These are phyloP conservation scores for Chloroceryle amazona DNA, from an alignment of 2,797 vertebrate species.

Conservation along the genomic window DNA sequence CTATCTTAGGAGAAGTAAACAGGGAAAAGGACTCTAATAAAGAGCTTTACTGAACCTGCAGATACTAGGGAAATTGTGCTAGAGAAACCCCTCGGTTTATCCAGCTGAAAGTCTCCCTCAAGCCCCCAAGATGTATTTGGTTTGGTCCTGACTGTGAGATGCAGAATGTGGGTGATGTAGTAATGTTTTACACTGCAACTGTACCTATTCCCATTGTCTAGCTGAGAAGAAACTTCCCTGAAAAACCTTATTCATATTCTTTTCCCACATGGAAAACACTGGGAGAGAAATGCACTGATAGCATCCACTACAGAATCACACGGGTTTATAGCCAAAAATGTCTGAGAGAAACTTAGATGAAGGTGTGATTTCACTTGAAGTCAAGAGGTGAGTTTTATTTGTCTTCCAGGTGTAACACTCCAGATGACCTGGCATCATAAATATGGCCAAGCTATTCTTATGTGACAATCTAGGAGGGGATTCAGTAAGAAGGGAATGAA, in stretches of 20 bases:
- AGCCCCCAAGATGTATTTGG: neutral
- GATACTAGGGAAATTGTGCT: neutral
- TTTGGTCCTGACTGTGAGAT: neutral
- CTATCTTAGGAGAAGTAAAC: neutral
- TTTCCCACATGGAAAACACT: neutral
- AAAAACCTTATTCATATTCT: neutral
- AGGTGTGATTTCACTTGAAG: neutral
- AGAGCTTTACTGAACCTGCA: neutral
- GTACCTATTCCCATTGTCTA: neutral
- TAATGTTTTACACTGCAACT: neutral
- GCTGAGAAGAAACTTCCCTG: neutral
- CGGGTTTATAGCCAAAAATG: neutral
- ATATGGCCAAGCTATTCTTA: neutral
- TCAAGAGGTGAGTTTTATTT: neutral
- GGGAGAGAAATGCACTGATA: neutral
- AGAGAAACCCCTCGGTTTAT: neutral
- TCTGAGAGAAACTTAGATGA: neutral
- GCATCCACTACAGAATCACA: neutral
- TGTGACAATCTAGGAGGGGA: neutral
- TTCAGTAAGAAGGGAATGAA: neutral
- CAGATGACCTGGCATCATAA: neutral
- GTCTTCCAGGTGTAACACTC: rapidly evolving
- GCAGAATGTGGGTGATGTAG: neutral
- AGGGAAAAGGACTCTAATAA: neutral
- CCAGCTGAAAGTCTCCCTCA: neutral